Evolutionary conservation across 2,113 vertebrate species (phyloP), one percentile per base, ranked within the genome.

Genomic region (Chitala chitala): DNA sequence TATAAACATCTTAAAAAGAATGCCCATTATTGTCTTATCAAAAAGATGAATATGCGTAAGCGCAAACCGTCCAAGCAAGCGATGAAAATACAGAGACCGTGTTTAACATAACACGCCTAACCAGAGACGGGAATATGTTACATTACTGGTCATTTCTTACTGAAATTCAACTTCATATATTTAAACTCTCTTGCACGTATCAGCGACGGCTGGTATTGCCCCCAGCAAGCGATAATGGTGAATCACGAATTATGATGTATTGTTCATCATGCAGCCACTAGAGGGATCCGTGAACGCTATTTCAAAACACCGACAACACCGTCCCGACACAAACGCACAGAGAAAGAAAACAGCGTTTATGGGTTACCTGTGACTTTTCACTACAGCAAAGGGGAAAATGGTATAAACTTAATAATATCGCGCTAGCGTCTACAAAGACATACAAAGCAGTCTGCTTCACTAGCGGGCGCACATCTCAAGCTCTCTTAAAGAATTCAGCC

Each of bases 241-340:
- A 22, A 69, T 22, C 50, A 13, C 58, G 70, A 44, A 13, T 38
- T 44, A 22, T 68, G 40, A 29, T 20, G 51, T 38, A 69, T 68
- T 59, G 69, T 75, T 77, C 73, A 20, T 8, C 17, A 5, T 71
- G 71, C 80, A 83, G 82, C 91, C 93, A 87, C 92, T 88, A 93
- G 93, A 91, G 92, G 93, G 92, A 92, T 87, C 91, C 86, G 90
- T 87, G 90, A 86, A 88, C 91, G 89, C 63, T 29, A 88, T 89
- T 79, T 88, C 80, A 51, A 59, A 74, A 73, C 56, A 80, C 58
- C 46, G 58, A 76, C 77, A 69, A 55, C 69, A 71, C 72, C 74
- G 86, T 86, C 86, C 89, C 88, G 85, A 80, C 85, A 87, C 84
- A 88, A 86, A 83, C 80, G 76, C 77, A 77, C 78, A 42, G 74